Evolutionary conservation across 2,113 vertebrate genomes (phyloP), one percentile per base, ranked within the genome.

Genomic region (Lophochroa leadbeateri): DNA sequence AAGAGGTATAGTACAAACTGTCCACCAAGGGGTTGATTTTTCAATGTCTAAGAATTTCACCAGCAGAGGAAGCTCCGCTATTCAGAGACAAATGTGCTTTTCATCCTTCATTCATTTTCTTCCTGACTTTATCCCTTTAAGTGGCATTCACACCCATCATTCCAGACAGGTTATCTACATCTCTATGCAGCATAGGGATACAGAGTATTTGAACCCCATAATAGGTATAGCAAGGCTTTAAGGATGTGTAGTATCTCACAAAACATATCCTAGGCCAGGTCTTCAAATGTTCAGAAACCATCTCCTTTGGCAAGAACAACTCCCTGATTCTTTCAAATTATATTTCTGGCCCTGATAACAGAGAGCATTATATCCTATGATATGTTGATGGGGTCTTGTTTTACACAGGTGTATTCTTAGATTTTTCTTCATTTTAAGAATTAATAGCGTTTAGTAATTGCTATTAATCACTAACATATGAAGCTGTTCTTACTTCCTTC

Each of bases 361-460:
- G 10, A 57, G 16, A 49, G 74, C 1, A 0, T 8, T 27, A 4
- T n/a, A 70, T 35, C 14, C 7, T 5, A 28, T 15, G 6, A 63
- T 47, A 31, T 52, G 3, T 47, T 82, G 19, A 55, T 39, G 11
- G 5, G 10, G 6, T 41, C 3, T 28, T 80, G 14, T 31, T 91
- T 86, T 25, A 44, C 11, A 47, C 7, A 82, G 72, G 9, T 6
- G 3, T 44, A 77, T 80, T 78, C 31, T 77, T 49, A 67, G 44
- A n/a, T 23, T 58, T 75, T 61, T 65, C 11, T 76, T 68, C 7
- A n/a, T 68, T 92, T 93, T 52, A 81, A 61, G 49, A 77, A 43
- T 21, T 60, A 0, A 3, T 43, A 5, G 78, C 37, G 47, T 65
- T 23, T 23, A 47, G 2, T 33, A 47, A 17, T 65, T 63, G 3